These are phyloP conservation scores for Batillaria attramentaria DNA, from an alignment of 1,140 invertebrate genomes.

Conservation along the genomic window DNA sequence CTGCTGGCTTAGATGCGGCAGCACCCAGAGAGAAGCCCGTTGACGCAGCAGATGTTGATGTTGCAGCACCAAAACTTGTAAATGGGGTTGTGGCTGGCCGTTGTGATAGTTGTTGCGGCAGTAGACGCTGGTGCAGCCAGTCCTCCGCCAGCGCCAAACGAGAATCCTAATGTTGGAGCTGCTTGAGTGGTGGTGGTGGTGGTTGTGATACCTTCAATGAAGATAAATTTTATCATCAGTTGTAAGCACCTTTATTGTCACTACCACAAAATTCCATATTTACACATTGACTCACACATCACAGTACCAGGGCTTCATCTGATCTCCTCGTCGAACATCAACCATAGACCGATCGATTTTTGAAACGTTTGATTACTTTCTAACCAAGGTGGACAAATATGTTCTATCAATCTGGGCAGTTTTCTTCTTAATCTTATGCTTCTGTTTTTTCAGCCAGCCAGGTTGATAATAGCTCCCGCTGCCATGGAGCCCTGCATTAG, in stretches of 20 bases:
- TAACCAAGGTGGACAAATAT: too few relatives aligned
- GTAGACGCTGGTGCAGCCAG: conserved; percentile 14
- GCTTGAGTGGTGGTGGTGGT: conserved; percentile 6
- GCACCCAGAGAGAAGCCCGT: conserved; percentile 18
- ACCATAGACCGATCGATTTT: neutral
- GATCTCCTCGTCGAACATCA: too few relatives aligned
- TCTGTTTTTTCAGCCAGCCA: too few relatives aligned
- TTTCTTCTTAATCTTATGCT: too few relatives aligned
- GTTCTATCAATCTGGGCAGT: too few relatives aligned
- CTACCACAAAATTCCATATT: neutral
- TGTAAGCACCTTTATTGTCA: neutral
- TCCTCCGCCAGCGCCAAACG: neutral
- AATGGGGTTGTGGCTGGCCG: conserved; percentile 20
- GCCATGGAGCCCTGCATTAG: too few relatives aligned
- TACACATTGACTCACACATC: too few relatives aligned
- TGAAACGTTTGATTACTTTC: neutral
- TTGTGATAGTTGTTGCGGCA: conserved; percentile 25
- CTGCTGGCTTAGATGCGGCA: neutral
- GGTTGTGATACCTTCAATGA: too few relatives aligned
- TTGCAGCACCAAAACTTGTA: neutral
- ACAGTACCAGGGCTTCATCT: too few relatives aligned
- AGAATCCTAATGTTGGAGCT: conserved; percentile 23
- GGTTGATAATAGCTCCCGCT: too few relatives aligned
- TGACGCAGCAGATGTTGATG: neutral
- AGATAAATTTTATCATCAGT: too few relatives aligned